Evolutionary conservation across 2,797 vertebrate genomes (phyloP), one percentile per base, ranked within the genome.

Genomic region (Onychomys leucogaster): DNA sequence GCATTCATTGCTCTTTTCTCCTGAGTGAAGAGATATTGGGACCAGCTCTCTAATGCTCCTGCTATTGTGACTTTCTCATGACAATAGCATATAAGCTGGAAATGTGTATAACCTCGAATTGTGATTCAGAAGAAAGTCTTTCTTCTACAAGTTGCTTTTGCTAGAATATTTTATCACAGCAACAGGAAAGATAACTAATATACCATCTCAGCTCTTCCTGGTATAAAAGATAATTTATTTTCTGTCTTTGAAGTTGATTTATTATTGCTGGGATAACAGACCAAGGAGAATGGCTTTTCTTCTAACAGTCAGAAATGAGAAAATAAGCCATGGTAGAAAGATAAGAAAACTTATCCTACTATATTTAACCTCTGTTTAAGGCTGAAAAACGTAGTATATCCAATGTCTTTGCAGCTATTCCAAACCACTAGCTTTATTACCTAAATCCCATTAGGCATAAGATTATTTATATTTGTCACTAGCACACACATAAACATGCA

Each of bases 281-380:
- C 27, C 55, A 21, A 95, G 93, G 97, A 96, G 98, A 98, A 98
- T 97, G 94, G 55, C 93, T 96, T 97, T 98, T 97, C 94, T 96
- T 9, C 23, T 97, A 98, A 97, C 95, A 93, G 97, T 84, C 69
- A 96, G 91, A 96, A 73, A 98, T 94, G 14, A 95, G 87, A 98
- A 98, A 98, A 98, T 98, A 98, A 98, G 85, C 75, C 93, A 96
- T 96, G 91, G 88, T 92, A 21, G 19, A 97, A 94, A 97, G 94
- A 96, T 98, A 97, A 98, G 97, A 96, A 98, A 94, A 98, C 98
- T 98, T 98, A 98, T 98, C 98, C 89, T 97, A 95, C 93, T 98
- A 95, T 98, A 98, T 98, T 98, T 98, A 97, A 98, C 95, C 98
- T 98, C 94, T 98, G 98, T 98, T 98, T 98, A 98, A 98, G 98